Base-by-base conservation (phyloP, 2,113 vertebrate genomes). In the Cynopterus brachyotis region DNA sequence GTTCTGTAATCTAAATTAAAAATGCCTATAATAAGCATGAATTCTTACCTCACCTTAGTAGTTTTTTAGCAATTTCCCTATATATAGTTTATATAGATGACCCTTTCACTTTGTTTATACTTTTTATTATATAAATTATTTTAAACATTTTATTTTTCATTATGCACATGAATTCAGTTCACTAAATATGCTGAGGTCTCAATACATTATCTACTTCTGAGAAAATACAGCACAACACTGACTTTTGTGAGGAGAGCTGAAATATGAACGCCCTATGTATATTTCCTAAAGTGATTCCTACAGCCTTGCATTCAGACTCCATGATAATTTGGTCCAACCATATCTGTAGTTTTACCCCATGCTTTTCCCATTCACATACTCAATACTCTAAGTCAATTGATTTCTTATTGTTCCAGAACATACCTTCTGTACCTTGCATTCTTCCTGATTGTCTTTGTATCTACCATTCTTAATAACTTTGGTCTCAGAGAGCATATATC, bases 61-160 rank as follows among this genome's bases (percentile, higher is more conserved):
- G 69, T 57, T 69, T 53, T 35, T 75, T 90, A 73, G 35, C 66
- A 84, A 0, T 59, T 79, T 47, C 69, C 45, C 62, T 19, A 66
- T 85, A 79, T 4, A 37, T 16, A 42, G 26, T 84, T 89, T 60
- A 95, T 60, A 20, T 45, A 85, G n/a, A 37, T 80, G 37, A 53
- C 32, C 1, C 57, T 13, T 81, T 85, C 50, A 75, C 30, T 55
- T 95, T 50, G 37, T 10, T 85, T 59, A 81, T 22, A 35, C 2
- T 59, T 92, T 72, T 37, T 5, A 66, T 57, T 59, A 40, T 55
- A 57, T 70, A 79, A 47, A 66, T 53, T 57, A 82, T 72, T 60
- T 88, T 89, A 84, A 79, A 3, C 15, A 66, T 84, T 89, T 84
- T 66, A 47, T 84, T 79, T 84, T 32, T 22, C 22, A 84, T 73